These are phyloP conservation scores for Aphelenchoides fujianensis DNA, from an alignment of 1,140 invertebrate genomes.

Conservation along the genomic window DNA sequence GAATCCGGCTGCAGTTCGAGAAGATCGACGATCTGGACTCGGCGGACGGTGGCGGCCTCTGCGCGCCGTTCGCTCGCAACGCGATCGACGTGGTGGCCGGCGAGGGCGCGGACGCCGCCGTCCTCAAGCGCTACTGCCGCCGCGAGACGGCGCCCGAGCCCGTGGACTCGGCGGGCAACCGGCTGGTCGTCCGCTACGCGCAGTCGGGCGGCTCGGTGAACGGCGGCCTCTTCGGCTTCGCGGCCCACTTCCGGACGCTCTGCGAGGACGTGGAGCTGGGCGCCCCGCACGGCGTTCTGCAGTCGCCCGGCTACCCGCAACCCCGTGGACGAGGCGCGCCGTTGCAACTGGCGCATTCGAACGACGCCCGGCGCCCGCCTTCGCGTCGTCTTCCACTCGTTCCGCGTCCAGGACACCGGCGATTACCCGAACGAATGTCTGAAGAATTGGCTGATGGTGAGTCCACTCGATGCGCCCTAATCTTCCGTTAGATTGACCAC, in stretches of 20 bases:
- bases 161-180: conserved; percentile 46
- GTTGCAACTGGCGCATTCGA: conserved; percentile 48
- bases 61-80: conserved; percentile 51
- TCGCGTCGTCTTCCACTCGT: conserved; percentile 46
- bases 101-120: conserved; percentile 5
- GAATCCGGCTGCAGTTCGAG: conserved; percentile 41
- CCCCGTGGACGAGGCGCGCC: conserved; percentile 25
- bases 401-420: conserved; percentile 39
- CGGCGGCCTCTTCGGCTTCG: conserved; percentile 52
- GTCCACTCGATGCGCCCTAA: conserved; percentile 9
- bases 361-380: conserved; percentile 51
- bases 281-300: conserved; percentile 38
- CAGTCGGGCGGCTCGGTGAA: conserved; percentile 54
- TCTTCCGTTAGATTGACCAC: conserved; percentile 24
- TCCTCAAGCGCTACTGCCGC: conserved; percentile 47
- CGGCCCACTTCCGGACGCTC: conserved; percentile 55
- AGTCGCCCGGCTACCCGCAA: conserved; percentile 53
- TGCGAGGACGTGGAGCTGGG: conserved; percentile 45
- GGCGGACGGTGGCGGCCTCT: conserved; percentile 49
- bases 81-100: conserved; percentile 48
- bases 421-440: too few relatives aligned
- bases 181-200: conserved; percentile 46
- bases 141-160: conserved; percentile 39
- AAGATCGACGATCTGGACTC: conserved; percentile 52
- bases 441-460: conserved; percentile 32